phyloP scores from a whole-genome alignment of 2,888 invertebrate species.

The Ophion ventricosus region DNA sequence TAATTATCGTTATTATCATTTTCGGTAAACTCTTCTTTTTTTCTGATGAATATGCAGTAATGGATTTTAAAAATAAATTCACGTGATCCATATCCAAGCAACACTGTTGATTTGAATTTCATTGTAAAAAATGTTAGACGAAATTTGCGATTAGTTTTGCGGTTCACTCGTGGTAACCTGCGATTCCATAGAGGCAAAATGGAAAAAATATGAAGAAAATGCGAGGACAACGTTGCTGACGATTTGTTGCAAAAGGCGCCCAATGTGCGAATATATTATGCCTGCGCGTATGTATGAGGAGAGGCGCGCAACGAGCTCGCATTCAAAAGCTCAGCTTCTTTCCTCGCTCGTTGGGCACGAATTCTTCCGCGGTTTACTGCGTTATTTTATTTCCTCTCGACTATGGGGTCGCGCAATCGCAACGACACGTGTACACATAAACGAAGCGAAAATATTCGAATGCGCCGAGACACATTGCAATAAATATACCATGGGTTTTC shows the following conservation, averaged over 20 bases:
- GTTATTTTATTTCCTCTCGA: constrained; percentile 9
- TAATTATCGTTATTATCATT: too few relatives aligned
- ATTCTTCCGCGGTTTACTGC: constrained; percentile 22
- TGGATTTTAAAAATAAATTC: too few relatives aligned
- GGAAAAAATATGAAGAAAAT: neutral
- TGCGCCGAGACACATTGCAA: too few relatives aligned
- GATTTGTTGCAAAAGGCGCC: constrained; percentile 19
- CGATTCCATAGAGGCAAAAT: neutral
- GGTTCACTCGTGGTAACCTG: neutral
- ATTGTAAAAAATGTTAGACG: too few relatives aligned
- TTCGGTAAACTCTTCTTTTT: too few relatives aligned
- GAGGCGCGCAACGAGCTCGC: constrained; percentile 37
- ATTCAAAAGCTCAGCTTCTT: constrained; percentile 53
- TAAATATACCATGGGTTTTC: too few relatives aligned
- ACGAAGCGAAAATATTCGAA: neutral
- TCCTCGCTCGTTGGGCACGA: constrained; percentile 26
- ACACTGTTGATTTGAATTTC: too few relatives aligned
- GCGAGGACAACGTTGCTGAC: neutral
- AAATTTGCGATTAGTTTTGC: too few relatives aligned
- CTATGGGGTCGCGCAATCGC: neutral
- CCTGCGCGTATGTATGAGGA: constrained; percentile 4
- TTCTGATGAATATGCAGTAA: too few relatives aligned
- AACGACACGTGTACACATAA: neutral
- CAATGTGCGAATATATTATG: too few relatives aligned
- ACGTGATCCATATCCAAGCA: too few relatives aligned